Base-by-base conservation (phyloP, 2,888 invertebrate species). In the Autographa gamma region DNA sequence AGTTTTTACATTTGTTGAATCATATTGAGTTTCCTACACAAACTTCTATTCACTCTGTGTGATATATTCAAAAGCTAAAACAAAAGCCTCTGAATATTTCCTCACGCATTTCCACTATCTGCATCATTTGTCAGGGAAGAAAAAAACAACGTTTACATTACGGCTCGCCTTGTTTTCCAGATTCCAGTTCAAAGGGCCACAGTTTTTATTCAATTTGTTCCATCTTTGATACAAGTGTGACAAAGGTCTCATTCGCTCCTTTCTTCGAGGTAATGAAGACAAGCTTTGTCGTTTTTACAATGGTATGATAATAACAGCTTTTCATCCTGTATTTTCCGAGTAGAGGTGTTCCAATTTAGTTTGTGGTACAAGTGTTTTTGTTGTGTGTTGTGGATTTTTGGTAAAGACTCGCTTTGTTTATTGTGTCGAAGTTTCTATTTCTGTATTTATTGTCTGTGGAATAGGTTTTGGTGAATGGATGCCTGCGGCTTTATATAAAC, bases 171-270 rank as follows among this genome's bases (percentile, higher is more conserved):
- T 80, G 71, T 77, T 78, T 78, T 75, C 62, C 19, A 63, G 78
- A 80, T 73, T 71, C 56, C 54, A 69, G 68, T 73, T 74, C 82
- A 82, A 81, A 81, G 81, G 32, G 32, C 61, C 52, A 62, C 56
- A 62, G 58, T 63, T 82, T 80, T 84, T 74, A 84, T 83, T 81
- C 80, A 81, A 84, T 84, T 84, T 83, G 72, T 65, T 52, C 32
- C 69, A 76, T 80, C 79, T 84, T 84, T 82, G 78, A 74, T 38
- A 74, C 63, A 69, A 73, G 72, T 73, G 68, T 73, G 69, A 73
- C 69, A 74, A 80, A 78, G 74, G 69, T 38, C 14, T 64, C 63
- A 66, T 71, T 73, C 52, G 14, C 60, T 34, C n/a, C 32, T 62
- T 73, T 68, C 9, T 63, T 54, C 54, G 72, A 72, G 69, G 66